Conservation (phyloP, 2,113 vertebrate species). For the Tragulus kanchil region DNA sequence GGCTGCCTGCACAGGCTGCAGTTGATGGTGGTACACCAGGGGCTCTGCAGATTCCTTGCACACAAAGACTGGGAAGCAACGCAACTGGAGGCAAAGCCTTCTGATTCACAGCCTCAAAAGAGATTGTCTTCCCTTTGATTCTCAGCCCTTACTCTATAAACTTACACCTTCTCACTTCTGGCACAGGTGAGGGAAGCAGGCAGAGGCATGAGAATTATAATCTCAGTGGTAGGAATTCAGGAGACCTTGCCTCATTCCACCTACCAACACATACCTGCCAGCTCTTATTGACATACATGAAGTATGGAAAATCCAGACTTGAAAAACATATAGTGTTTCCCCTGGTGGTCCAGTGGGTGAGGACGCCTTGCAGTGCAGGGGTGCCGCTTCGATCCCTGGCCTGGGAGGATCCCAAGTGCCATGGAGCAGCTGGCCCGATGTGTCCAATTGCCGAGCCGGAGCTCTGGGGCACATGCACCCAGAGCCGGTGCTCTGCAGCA, state of each 20-base stretch:
- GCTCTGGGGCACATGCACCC: too few relatives aligned
- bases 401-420: too few relatives aligned
- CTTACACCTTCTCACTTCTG: neutral
- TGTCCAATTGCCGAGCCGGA: too few relatives aligned
- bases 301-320: constrained; percentile 21
- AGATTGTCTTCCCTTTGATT: neutral
- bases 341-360: too few relatives aligned
- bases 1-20: neutral
- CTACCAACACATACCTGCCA: neutral
- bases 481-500: too few relatives aligned
- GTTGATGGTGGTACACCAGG: neutral
- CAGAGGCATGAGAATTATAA: neutral
- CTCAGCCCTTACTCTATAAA: neutral
- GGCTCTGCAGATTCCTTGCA: neutral
- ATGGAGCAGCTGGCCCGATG: too few relatives aligned
- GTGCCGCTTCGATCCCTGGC: too few relatives aligned
- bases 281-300: neutral
- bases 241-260: neutral
- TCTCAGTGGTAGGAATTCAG: neutral
- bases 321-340: neutral
- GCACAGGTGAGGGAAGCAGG: neutral
- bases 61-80: neutral
- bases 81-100: neutral
- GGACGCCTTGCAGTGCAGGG: too few relatives aligned
- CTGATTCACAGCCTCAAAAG: neutral